Percentiles rank a stretch among this genome's conserved stretches.
Conservation (phyloP, 2,888 invertebrate genomes). For the Cybosia mesomella region DNA sequence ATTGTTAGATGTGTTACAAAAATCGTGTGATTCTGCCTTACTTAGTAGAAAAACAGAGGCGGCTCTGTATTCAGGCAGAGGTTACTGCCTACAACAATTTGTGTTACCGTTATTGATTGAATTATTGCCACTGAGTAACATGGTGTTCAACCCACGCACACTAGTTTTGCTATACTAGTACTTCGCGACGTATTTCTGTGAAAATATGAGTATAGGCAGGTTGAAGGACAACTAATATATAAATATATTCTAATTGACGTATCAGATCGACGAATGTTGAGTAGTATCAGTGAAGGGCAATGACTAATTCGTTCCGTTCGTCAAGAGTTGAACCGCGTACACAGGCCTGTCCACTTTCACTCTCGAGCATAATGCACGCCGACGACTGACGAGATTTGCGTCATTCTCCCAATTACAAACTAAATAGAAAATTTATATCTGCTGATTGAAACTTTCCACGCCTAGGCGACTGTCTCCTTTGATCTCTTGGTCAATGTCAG, state of each 20-base stretch:
- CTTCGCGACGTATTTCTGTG: neutral
- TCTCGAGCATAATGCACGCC: conserved; percentile 46
- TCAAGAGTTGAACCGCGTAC: conserved; percentile 32
- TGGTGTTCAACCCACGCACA: neutral
- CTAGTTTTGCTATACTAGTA: neutral
- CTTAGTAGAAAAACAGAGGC: neutral
- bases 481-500: neutral
- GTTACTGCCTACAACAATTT: conserved; percentile 1
- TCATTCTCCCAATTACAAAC: conserved; percentile 17
- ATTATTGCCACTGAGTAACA: neutral
- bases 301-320: conserved; percentile 48
- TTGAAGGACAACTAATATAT: conserved; percentile 22
- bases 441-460: conserved; percentile 25
- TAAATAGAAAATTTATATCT: conserved; percentile 1
- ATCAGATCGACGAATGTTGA: conserved; percentile 18
- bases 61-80: neutral
- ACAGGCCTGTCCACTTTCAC: conserved; percentile 51
- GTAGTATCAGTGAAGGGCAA: conserved; percentile 48
- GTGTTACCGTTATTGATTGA: neutral
- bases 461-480: conserved; percentile 1
- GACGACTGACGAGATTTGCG: conserved; percentile 34
- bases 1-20: neutral
- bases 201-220: neutral
- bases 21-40: neutral
- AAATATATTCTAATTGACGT: conserved; percentile 34